Evolutionary conservation across 2,888 invertebrate species (phyloP).

Genomic region (Prostheceraeus crozeri): DNA sequence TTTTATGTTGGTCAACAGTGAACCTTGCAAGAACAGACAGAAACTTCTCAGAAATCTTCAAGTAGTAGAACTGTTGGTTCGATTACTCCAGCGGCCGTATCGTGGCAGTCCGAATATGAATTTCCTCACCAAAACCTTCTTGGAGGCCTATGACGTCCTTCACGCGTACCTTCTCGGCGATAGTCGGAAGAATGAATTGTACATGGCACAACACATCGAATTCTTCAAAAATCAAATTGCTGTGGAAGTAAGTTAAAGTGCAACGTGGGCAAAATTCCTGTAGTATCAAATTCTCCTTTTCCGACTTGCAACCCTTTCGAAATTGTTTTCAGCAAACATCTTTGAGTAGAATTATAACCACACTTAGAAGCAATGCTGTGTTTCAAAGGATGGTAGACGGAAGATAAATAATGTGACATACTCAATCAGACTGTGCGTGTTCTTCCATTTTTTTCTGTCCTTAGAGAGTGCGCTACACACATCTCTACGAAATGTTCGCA

Average conservation of each 20-base stretch:
- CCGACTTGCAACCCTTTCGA: too few relatives aligned
- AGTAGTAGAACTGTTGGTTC: constrained; percentile 52
- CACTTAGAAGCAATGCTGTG: too few relatives aligned
- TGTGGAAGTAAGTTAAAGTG: constrained; percentile 41
- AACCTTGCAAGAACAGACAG: constrained; percentile 51
- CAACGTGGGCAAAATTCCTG: too few relatives aligned
- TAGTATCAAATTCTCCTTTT: too few relatives aligned
- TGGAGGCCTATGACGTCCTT: constrained; percentile 50
- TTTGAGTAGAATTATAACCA: too few relatives aligned
- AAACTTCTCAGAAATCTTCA: constrained; percentile 55
- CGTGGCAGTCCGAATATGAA: constrained; percentile 46
- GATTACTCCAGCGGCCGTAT: constrained; percentile 48
- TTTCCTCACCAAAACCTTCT: constrained; percentile 50
- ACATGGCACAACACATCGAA: constrained; percentile 55
- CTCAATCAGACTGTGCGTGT: too few relatives aligned
- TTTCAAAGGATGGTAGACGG: too few relatives aligned
- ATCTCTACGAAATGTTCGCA: too few relatives aligned
- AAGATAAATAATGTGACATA: too few relatives aligned
- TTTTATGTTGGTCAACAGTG: constrained; percentile 50
- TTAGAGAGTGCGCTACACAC: too few relatives aligned
- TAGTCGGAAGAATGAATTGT: constrained; percentile 55
- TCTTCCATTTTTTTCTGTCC: too few relatives aligned
- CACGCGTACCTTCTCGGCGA: constrained; percentile 53
- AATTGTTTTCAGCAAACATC: too few relatives aligned
- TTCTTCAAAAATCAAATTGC: constrained; percentile 46